Base-by-base conservation (phyloP, 1,140 invertebrate species). In the Brachionus paranguensis region DNA sequence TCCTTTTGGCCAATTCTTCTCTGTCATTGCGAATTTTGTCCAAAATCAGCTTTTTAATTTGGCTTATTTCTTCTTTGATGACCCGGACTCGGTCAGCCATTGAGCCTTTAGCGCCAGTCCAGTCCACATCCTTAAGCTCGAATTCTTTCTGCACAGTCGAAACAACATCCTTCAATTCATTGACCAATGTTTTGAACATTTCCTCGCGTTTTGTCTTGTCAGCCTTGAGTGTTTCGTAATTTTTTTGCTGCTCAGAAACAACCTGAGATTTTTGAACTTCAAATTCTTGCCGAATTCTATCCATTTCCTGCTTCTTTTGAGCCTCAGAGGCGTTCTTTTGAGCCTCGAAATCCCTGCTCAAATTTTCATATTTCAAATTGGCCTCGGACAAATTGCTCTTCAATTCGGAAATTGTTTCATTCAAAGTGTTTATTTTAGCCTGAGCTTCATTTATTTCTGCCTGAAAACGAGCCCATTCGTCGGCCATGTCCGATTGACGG, bases 101-200 rank as follows among this genome's bases (percentile, higher is more conserved):
- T 17, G 78, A 6, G 7, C 78, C 78, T 24, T 81, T 81, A 10
- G 78, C 17, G 7, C 37, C 64, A 20, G 50, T 41, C 78, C 78
- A 81, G 12, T 81, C 78, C 12, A 81, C 33, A 45, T 81, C 78
- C 12, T 81, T 81, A 24, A 81, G 53, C n/a, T 81, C 33, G 14
- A 81, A 68, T 37, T 81, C 78, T 43, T 68, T 60, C 27, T 81
- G 78, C 8, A 81, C 53, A 10, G 33, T 64, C 3, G 43, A 43
- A 8, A 81, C 53, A 12, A 81, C 64, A 20, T 81, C 78, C 53
- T 64, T 81, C 7, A 81, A n/a, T 47, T 81, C 78, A 47, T 81
- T 68, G 11, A 81, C 78, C 50, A 81, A 47, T 45, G 64, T 81
- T 81, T 81, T 60, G 33, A 64, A 81, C 53, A 81, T 81, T 81